Evolutionary conservation across 1,140 invertebrate species (phyloP).

Genomic region (Lepidurus packardi): DNA sequence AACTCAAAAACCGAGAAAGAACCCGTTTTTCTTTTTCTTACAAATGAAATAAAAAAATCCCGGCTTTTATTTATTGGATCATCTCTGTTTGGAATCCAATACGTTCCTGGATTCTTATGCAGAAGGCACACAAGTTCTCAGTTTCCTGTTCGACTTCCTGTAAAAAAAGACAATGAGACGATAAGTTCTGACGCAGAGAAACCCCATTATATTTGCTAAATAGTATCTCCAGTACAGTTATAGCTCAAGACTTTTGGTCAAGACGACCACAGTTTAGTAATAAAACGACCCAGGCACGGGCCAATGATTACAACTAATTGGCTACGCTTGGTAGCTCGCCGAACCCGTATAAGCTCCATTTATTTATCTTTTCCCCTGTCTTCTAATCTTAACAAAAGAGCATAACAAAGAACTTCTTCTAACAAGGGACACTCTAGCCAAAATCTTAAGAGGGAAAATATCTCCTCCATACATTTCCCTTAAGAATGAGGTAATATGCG

Average conservation of each 20-base stretch:
- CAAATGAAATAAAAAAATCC: not conserved
- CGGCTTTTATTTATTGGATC: not conserved
- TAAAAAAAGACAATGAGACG: not conserved
- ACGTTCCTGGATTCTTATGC: not conserved
- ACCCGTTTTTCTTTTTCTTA: not conserved
- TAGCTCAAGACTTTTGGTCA: too few relatives aligned
- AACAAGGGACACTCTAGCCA: not conserved
- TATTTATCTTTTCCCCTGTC: not conserved
- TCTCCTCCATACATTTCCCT: not conserved
- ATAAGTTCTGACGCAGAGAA: not conserved
- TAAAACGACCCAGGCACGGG: not conserved
- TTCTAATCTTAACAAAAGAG: not conserved
- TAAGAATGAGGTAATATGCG: not conserved
- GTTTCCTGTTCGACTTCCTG: slow-evolving; percentile 9
- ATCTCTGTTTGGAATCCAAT: not conserved
- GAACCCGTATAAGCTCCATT: not conserved
- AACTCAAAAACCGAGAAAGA: not conserved
- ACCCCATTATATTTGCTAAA: too few relatives aligned
- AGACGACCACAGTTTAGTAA: too few relatives aligned
- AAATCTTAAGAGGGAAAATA: not conserved
- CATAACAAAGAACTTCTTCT: not conserved
- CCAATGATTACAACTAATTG: not conserved
- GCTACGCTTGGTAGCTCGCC: not conserved
- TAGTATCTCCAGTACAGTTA: too few relatives aligned
- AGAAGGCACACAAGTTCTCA: slow-evolving; percentile 15